Conservation (phyloP, 2,888 invertebrate species). For the Callosobruchus maculatus region DNA sequence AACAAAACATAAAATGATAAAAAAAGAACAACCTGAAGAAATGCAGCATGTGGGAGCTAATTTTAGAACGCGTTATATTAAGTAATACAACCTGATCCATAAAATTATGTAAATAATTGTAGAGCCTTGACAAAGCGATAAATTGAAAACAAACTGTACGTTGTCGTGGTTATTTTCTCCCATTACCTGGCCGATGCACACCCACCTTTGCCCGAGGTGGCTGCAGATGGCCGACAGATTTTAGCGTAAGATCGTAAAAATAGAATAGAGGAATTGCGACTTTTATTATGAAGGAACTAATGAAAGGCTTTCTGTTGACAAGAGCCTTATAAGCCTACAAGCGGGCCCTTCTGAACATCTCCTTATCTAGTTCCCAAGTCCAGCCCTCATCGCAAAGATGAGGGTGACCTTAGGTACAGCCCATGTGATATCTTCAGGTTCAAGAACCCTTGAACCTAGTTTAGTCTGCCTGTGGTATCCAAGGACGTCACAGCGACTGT, state of each 20-base stretch:
- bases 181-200: background rate
- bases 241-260: background rate
- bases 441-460: too few species aligned
- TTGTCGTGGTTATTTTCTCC: conserved; percentile 10
- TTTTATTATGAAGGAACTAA: too few species aligned
- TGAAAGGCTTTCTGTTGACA: too few species aligned
- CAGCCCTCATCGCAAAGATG: too few species aligned
- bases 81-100: conserved; percentile 7
- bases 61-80: background rate
- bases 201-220: background rate
- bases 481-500: too few species aligned
- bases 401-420: too few species aligned
- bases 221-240: background rate
- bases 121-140: conserved; percentile 15
- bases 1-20: background rate
- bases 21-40: background rate
- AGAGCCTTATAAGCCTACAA: too few species aligned
- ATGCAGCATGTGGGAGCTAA: background rate
- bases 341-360: too few species aligned
- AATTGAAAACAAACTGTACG: conserved; percentile 10
- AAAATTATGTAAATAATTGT: conserved; percentile 9
- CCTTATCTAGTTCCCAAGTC: too few species aligned
- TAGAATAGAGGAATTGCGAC: background rate
- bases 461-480: too few species aligned
- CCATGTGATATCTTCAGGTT: too few species aligned